These are phyloP conservation scores for Luidia sarsii DNA, from an alignment of 53 echinoderm and acorn worm genomes.

Conservation along the genomic window DNA sequence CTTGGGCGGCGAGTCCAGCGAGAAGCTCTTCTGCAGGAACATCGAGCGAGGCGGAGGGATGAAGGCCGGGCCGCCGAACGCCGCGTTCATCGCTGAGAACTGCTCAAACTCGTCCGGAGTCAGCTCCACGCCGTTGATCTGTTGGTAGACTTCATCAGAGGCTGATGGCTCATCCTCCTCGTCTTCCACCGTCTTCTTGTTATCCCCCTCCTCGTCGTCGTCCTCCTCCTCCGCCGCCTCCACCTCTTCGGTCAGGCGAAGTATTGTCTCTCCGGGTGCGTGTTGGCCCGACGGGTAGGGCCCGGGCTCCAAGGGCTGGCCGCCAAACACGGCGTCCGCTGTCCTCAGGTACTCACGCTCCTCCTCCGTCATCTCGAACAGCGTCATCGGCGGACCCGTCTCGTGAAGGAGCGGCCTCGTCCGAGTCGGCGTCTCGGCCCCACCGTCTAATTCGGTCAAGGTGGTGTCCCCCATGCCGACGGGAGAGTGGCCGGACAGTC, in stretches of 20 bases:
- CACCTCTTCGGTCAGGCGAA: too few species aligned
- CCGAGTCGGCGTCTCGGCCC: neutral
- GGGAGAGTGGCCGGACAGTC: neutral
- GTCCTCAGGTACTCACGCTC: conserved; percentile 29
- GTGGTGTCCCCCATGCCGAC: neutral
- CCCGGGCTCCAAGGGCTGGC: neutral
- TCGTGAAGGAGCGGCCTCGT: neutral
- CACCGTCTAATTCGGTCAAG: neutral
- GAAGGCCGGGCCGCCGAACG: conserved; percentile 26
- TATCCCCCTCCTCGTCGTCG: too few species aligned
- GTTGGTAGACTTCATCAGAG: neutral
- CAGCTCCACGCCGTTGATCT: conserved; percentile 15
- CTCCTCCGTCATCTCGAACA: conserved; percentile 18
- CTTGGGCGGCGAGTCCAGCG: neutral
- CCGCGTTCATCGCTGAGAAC: conserved; percentile 25
- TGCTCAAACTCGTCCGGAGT: conserved; percentile 40
- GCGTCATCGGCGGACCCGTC: neutral
- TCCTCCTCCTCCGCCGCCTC: too few species aligned
- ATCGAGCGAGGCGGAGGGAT: conserved; percentile 13
- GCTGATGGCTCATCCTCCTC: neutral
- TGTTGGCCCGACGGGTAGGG: too few species aligned
- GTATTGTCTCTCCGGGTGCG: too few species aligned
- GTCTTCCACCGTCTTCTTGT: too few species aligned
- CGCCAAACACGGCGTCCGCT: conserved; percentile 21
- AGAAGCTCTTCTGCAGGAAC: neutral